Evolutionary conservation across 2,113 vertebrate genomes (phyloP), one percentile per base, ranked within the genome.

Genomic region (Ceyx melanurus): DNA sequence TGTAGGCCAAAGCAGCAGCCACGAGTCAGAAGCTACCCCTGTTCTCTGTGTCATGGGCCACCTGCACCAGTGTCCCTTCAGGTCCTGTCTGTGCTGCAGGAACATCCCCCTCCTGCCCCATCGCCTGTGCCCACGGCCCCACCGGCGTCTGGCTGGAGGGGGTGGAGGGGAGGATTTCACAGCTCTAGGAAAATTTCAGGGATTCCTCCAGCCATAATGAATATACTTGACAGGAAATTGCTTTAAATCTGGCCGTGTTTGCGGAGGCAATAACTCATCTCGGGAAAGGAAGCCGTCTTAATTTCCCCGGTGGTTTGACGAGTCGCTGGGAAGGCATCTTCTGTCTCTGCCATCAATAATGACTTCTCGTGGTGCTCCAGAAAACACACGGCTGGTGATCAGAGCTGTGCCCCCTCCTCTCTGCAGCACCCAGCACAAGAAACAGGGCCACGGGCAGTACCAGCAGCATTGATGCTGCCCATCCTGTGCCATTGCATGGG

Each of bases 281-380:
- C 75, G 3, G 87, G 51, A 57, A 93, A 93, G 88, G 93, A 95
- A 97, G 75, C 96, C 46, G 60, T 84, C 82, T 97, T 97, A 95
- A 96, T 97, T 96, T 96, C 94, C 95, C 92, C 45, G 9, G 95
- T 96, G 97, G 95, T 87, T 97, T 93, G 95, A 89, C 28, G 42
- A 94, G 84, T 89, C 31, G 33, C 79, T 73, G 90, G 77, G 94
- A 96, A 93, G 83, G 83, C 73, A 9, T 87, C 93, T 95, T 56
- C 89, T 92, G 89, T 90, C 92, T 93, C 81, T 94, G 94, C 93
- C 93, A 68, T 92, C 93, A 95, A 80, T 96, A 95, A 95, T 82
- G 93, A 22, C 93, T 96, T 88, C 66, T 82, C 8, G 17, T 53
- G 6, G 73, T 5, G 31, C 86, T 94, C 95, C 58, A 45, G 31